These are phyloP conservation scores for Hyposmocoma kahamanoa DNA, from an alignment of 1,140 invertebrate species.

Conservation along the genomic window DNA sequence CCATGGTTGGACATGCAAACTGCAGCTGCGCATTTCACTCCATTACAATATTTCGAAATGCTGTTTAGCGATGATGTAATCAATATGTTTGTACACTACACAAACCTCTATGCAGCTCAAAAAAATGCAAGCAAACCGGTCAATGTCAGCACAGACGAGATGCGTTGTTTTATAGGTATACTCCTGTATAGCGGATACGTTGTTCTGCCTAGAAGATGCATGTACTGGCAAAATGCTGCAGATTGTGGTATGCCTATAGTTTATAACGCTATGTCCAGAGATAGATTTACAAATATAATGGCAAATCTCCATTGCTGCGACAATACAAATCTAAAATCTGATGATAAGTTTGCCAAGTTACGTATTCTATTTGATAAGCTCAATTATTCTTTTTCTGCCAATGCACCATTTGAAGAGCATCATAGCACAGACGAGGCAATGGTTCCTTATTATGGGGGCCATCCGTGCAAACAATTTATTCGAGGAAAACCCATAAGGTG, in stretches of 20 bases:
- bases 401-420: background rate
- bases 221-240: slow-evolving; percentile 1
- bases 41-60: background rate
- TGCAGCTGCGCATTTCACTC: too few species aligned
- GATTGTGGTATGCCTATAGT: background rate
- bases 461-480: slow-evolving; percentile 3
- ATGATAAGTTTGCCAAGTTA: slow-evolving; percentile 2
- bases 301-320: background rate
- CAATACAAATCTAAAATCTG: background rate
- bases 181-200: background rate
- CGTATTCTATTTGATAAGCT: background rate
- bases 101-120: background rate
- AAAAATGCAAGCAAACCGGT: background rate
- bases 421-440: slow-evolving; percentile 1
- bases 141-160: background rate
- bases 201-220: background rate
- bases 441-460: background rate
- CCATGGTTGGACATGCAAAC: too few species aligned
- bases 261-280: background rate
- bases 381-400: background rate
- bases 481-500: slow-evolving; percentile 1
- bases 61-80: background rate
- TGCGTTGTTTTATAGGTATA: background rate
- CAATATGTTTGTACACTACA: background rate
- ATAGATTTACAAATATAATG: background rate